phyloP scores from a whole-genome alignment of 2,797 vertebrate species.

The Oceanodroma leucorhoa region DNA sequence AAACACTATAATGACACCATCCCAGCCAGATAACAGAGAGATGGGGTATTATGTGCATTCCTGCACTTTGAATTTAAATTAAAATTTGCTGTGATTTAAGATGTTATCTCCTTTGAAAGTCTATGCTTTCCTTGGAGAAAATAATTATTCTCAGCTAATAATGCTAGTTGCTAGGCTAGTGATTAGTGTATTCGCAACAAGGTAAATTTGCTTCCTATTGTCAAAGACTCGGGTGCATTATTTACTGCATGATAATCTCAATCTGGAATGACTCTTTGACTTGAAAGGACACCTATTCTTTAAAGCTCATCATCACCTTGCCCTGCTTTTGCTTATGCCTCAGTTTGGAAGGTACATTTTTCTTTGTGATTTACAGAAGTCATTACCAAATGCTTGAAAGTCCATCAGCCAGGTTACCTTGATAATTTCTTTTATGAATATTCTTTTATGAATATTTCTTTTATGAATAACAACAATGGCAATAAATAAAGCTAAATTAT shows the following conservation, averaged over 20 bases:
- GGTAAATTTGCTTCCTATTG: conserved; percentile 47
- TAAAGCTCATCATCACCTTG: neutral
- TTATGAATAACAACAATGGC: neutral
- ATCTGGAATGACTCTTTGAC: neutral
- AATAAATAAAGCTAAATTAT: conserved; percentile 31
- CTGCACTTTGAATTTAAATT: conserved; percentile 37
- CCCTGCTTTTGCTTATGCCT: neutral
- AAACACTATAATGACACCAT: conserved; percentile 2
- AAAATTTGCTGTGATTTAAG: conserved; percentile 56
- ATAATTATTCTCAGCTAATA: conserved; percentile 66
- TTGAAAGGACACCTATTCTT: neutral
- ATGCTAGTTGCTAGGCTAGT: neutral
- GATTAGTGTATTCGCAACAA: conserved; percentile 48
- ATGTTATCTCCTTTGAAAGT: conserved; percentile 15
- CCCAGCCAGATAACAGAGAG: neutral
- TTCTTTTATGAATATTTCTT: neutral
- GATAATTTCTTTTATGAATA: conserved; percentile 35
- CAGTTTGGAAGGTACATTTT: neutral
- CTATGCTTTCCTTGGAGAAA: conserved; percentile 33
- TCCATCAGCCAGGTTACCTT: conserved; percentile 20
- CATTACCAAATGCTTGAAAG: conserved; percentile 9
- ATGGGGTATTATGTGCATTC: neutral
- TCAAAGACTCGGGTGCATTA: neutral
- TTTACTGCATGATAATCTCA: conserved; percentile 22
- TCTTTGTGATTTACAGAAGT: conserved; percentile 26